Base-by-base conservation (phyloP, 53 echinoderm and acorn worm species). In the Apostichopus leukothele region DNA sequence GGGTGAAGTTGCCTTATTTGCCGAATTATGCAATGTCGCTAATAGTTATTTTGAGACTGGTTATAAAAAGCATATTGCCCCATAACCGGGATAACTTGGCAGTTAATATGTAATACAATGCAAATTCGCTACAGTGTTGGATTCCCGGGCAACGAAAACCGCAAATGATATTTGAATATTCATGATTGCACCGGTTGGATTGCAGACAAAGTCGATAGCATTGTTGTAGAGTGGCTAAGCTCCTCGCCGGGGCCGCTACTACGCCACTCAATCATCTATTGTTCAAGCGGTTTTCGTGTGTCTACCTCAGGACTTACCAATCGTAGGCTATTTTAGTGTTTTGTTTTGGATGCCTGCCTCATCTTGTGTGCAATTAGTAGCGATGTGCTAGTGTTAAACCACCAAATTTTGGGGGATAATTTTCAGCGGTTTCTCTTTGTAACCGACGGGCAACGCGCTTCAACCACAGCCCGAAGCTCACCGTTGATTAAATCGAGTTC, bases 181-280 rank as follows among this genome's bases (percentile, higher is more conserved):
- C 81, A 81, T 81, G 55, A 59, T 4, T 8, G 22, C 20, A 59
- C 59, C 5, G 81, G 81, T 59, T 67, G 85, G 85, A 85, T 63
- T 85, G 85, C 85, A 66, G 26, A 85, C 85, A 67, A 63, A 85
- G 66, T 67, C 66, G 6, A 9, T 6, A 10, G 85, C 85, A 60
- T 67, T 85, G 67, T 51, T 85, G 67, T 85, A 75, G 53, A 87
- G 88, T 87, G 88, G 88, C 88, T 53, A 87, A 22, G 86, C 86
- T 87, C 88, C 88, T 75, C 53, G 88, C 88, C 75, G 74, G 75
- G 88, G 88, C 88, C 53, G 75, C 74, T 87, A 87, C 88, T 75
- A 75, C 59, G 88, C 88, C 88, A 87, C 88, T 87, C 74, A 57
- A 75, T 75, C 21, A 50, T 75, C 74, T 75, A 74, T 87, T 74